phyloP scores from a whole-genome alignment of 1,140 invertebrate genomes.

The Holcopasites calliopsidis region DNA sequence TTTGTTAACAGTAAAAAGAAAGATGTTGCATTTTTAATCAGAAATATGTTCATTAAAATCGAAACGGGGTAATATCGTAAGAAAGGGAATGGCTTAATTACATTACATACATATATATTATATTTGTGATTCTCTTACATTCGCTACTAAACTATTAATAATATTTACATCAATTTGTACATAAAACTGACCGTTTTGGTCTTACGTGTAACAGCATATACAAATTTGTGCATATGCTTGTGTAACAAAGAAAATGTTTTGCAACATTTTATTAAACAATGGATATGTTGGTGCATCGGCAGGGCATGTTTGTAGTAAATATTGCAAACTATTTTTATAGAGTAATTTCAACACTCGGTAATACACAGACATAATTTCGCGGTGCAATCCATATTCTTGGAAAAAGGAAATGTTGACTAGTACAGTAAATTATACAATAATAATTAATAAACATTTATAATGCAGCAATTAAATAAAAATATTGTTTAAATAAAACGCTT shows the following conservation, averaged over 20 bases:
- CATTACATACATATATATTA: slow-evolving; percentile 49
- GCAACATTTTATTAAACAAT: slow-evolving; percentile 12
- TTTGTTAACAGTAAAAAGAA: no score
- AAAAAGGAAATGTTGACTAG: slow-evolving; percentile 55
- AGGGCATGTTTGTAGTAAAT: neutral
- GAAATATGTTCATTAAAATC: neutral
- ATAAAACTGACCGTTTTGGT: slow-evolving; percentile 22
- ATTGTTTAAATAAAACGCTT: slow-evolving; percentile 53
- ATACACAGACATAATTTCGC: slow-evolving; percentile 1
- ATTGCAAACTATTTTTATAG: slow-evolving; percentile 8
- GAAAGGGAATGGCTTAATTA: slow-evolving; percentile 16
- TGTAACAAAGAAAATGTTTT: slow-evolving; percentile 15
- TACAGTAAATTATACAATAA: slow-evolving; percentile 58
- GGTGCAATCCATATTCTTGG: slow-evolving; percentile 4
- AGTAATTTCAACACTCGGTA: neutral
- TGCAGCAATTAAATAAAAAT: slow-evolving; percentile 55
- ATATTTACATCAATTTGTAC: slow-evolving; percentile 69
- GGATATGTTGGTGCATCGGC: slow-evolving; percentile 4
- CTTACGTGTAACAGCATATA: slow-evolving; percentile 8
- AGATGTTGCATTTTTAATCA: no score
- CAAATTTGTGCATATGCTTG: neutral
- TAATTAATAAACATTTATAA: slow-evolving; percentile 48
- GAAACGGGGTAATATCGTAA: neutral
- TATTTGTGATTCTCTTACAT: slow-evolving; percentile 42
- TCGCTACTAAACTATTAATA: slow-evolving; percentile 53